These are phyloP conservation scores for Leptinotarsa defecta DNA, from an alignment of 1,140 invertebrate species.

Conservation along the genomic window DNA sequence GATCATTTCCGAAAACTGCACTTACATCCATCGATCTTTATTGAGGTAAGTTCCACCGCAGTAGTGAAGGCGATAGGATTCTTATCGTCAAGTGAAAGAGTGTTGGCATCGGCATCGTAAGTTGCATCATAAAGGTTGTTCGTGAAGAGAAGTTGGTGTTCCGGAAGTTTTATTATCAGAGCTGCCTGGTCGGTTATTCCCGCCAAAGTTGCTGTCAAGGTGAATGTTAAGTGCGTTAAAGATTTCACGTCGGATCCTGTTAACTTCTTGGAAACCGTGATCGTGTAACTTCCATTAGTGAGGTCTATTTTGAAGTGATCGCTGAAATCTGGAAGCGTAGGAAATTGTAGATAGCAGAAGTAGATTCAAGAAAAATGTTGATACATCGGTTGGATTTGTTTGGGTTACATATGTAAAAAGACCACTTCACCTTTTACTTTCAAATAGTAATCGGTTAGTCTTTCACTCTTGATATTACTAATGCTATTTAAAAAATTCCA, in stretches of 20 bases:
- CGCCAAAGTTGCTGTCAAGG: not conserved
- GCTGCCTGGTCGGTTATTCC: not conserved
- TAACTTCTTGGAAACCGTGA: not conserved
- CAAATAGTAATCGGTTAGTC: no score
- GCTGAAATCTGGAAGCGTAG: not conserved
- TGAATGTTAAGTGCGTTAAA: conserved; percentile 3
- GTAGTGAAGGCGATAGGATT: conserved; percentile 15
- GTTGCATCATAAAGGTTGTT: conserved; percentile 9
- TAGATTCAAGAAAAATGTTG: no score
- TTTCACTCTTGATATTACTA: no score
- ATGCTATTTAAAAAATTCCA: no score
- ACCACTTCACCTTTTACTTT: no score
- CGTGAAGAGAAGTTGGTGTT: conserved; percentile 10
- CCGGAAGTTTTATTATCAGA: conserved; percentile 7
- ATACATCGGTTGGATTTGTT: no score
- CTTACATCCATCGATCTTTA: conserved; percentile 29
- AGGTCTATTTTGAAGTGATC: conserved; percentile 1
- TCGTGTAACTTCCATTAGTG: not conserved
- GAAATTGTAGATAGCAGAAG: no score
- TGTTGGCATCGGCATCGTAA: not conserved
- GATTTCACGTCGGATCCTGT: not conserved
- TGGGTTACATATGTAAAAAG: no score
- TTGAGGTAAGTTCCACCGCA: conserved; percentile 11
- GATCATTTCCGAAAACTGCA: not conserved
- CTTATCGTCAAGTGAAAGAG: not conserved